These are phyloP conservation scores for Lithodes maja DNA, from an alignment of 2,888 invertebrate species.

Conservation along the genomic window DNA sequence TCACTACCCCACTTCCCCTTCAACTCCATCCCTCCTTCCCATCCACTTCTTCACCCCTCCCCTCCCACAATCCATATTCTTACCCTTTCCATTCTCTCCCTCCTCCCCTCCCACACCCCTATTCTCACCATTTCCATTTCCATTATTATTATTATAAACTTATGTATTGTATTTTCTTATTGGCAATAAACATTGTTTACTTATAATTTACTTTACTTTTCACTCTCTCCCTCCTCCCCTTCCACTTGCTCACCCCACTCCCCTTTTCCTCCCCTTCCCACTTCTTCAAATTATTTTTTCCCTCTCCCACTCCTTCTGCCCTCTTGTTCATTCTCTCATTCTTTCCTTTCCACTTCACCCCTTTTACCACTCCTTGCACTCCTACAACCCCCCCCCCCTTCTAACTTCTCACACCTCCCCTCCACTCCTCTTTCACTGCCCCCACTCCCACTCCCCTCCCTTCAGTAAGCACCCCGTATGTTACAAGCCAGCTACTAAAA, in stretches of 20 bases:
- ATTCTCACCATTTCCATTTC: background rate
- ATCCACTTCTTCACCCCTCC: background rate
- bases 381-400: background rate
- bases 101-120: background rate
- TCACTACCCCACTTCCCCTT: background rate
- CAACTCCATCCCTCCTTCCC: background rate
- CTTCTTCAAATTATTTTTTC: background rate
- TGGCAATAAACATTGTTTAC: too few relatives aligned
- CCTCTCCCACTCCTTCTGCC: background rate
- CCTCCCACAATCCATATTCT: background rate
- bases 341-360: background rate
- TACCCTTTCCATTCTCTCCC: background rate
- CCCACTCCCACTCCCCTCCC: background rate
- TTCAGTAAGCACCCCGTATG: background rate
- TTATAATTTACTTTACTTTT: too few relatives aligned
- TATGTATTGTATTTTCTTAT: too few relatives aligned
- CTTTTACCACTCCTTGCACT: background rate
- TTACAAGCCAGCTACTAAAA: background rate
- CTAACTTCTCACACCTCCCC: background rate
- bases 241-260: background rate
- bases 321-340: background rate
- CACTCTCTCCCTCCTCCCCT: background rate
- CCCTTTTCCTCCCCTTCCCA: background rate
- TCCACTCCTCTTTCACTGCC: background rate
- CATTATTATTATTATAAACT: too few relatives aligned